phyloP scores from a whole-genome alignment of 1,140 invertebrate species.

The Tetramorium alpestre region DNA sequence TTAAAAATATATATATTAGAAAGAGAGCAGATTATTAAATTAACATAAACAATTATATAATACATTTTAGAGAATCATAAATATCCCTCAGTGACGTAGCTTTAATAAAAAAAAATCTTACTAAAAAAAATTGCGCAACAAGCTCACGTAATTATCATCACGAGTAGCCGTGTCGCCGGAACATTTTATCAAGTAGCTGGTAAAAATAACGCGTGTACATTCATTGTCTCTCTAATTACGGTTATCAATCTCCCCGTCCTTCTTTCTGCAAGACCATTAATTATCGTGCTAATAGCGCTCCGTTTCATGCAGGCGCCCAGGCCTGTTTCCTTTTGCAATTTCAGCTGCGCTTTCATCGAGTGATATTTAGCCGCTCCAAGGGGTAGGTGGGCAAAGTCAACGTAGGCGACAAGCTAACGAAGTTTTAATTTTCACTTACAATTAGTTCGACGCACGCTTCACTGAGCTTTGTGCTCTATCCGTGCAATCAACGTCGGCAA shows the following conservation, averaged over 20 bases:
- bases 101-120: neutral
- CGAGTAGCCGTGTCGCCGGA: conserved; percentile 22
- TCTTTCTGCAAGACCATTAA: conserved; percentile 53
- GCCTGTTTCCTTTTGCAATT: conserved; percentile 58
- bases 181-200: conserved; percentile 34
- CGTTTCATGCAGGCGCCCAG: conserved; percentile 27
- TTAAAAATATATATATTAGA: neutral
- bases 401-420: conserved; percentile 52
- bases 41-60: neutral
- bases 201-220: conserved; percentile 59
- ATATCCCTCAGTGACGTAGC: neutral
- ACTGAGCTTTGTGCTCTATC: conserved; percentile 54
- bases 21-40: neutral
- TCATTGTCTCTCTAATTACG: conserved; percentile 56
- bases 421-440: conserved; percentile 62
- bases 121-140: neutral
- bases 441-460: conserved; percentile 57
- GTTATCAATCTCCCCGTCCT: conserved; percentile 48
- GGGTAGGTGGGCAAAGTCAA: conserved; percentile 28
- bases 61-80: neutral
- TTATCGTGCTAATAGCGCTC: conserved; percentile 49
- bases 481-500: conserved; percentile 50
- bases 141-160: conserved; percentile 36
- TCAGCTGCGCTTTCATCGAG: conserved; percentile 55
- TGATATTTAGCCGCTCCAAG: conserved; percentile 36